These are phyloP conservation scores for Eubasilissa splendida DNA, from an alignment of 2,888 invertebrate genomes.

Conservation along the genomic window DNA sequence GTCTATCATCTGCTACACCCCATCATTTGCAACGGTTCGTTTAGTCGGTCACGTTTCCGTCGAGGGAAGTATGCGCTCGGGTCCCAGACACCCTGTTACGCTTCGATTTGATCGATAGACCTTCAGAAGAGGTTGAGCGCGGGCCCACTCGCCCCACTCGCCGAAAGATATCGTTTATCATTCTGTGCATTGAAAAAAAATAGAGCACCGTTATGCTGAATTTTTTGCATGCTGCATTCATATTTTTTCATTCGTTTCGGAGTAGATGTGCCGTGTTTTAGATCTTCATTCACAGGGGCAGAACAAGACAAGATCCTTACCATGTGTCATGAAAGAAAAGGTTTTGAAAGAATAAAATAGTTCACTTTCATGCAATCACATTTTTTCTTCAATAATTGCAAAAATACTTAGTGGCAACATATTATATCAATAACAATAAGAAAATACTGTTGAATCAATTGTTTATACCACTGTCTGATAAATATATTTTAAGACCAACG, in stretches of 20 bases:
- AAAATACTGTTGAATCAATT: too few relatives aligned
- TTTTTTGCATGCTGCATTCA: conserved; percentile 23
- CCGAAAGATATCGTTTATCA: conserved; percentile 33
- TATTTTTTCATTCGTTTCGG: conserved; percentile 14
- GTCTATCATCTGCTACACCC: conserved; percentile 3
- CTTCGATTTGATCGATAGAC: conserved; percentile 24
- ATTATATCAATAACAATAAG: too few relatives aligned
- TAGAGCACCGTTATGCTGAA: conserved; percentile 13
- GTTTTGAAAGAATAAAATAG: neutral
- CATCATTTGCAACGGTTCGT: conserved; percentile 25
- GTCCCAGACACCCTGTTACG: conserved; percentile 8
- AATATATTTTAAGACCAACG: too few relatives aligned
- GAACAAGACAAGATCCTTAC: neutral
- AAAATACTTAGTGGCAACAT: too few relatives aligned
- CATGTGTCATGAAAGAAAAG: neutral
- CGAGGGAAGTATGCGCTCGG: neutral
- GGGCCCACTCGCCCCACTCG: neutral
- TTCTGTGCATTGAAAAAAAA: conserved; percentile 17
- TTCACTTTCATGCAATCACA: too few relatives aligned
- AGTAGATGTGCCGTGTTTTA: neutral
- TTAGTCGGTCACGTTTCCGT: conserved; percentile 21
- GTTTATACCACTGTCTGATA: too few relatives aligned
- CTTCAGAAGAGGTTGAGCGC: conserved; percentile 13
- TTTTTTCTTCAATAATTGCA: too few relatives aligned
- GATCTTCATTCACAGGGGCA: neutral